Base-by-base conservation (phyloP, 2,797 vertebrate species). In the Pangasius mekongensis region DNA sequence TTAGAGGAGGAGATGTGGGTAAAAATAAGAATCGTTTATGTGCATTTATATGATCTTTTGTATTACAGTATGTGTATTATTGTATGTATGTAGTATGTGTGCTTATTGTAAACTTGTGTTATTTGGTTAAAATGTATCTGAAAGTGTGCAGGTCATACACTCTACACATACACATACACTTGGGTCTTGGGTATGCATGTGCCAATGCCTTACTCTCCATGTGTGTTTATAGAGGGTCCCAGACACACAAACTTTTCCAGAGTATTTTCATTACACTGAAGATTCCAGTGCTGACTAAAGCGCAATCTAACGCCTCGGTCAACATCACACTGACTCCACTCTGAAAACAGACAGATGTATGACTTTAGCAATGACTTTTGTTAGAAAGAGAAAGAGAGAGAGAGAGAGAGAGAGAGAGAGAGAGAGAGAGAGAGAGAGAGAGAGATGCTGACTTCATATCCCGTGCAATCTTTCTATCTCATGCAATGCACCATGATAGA, bases 291-390 rank as follows among this genome's bases (percentile, higher is more conserved):
- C 92, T 96, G 95, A 14, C 86, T 87, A 89, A 91, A 96, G 18
- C 69, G 81, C 36, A 95, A 85, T 67, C 94, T 92, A 90, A 92
- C 90, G 24, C 94, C 92, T 76, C 93, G 91, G n/a, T 94, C 94
- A 87, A 92, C 87, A 56, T 96, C 94, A 36, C 83, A 92, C 90
- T 97, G 96, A 92, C 92, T 94, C 96, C 96, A 97, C 76, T 94
- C 96, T 97, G 92, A n/a, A 92, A 83, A 64, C 0, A 82, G 52
- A 39, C 18, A 67, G 13, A 62, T n/a, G 30, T 22, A 60, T 80
- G 18, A 56, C 8, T 36, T 80, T 20, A 77, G 24, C 13, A 77
- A 77, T 33, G 7, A 10, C 14, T 33, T 80, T 2, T 49, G 52
- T 30, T 18, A 33, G 10, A 39, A 3, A 62, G 11, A 52, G 6